A percentile compares a stretch with the other conserved stretches of the same genome.
phyloP scores from a whole-genome alignment of 2,113 vertebrate species.

The Accipiter virgatus region DNA sequence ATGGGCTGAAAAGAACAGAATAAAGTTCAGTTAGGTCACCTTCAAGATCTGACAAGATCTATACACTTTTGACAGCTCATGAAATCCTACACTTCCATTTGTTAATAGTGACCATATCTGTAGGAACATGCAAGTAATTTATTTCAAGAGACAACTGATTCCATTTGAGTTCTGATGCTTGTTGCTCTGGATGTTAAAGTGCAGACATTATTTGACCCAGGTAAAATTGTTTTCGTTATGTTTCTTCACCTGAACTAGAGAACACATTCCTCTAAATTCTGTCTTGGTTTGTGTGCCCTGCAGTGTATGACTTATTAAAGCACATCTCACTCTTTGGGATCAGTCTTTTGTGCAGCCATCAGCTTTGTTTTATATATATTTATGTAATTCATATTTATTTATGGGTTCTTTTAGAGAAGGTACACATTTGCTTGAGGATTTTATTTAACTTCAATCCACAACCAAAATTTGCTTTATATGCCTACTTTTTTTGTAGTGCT shows the following conservation, averaged over 20 bases:
- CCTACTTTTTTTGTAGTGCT: not conserved
- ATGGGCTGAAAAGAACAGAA: not conserved
- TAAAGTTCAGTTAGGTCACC: not conserved
- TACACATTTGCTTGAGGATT: not conserved
- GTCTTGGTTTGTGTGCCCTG: not conserved
- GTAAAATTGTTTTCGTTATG: not conserved
- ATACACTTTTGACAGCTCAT: slow-evolving; percentile 1
- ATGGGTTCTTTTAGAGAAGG: not conserved
- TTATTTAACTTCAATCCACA: not conserved
- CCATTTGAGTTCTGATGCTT: not conserved
- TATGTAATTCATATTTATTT: not conserved
- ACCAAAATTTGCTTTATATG: not conserved
- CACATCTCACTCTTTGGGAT: not conserved
- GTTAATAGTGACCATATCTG: not conserved
- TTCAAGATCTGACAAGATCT: not conserved
- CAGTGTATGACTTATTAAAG: not conserved
- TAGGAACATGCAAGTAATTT: slow-evolving; percentile 21
- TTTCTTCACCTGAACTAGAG: not conserved
- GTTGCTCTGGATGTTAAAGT: slow-evolving; percentile 25
- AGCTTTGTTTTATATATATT: not conserved
- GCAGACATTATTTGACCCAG: slow-evolving; percentile 10
- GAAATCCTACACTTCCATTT: slow-evolving; percentile 25
- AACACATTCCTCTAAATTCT: not conserved
- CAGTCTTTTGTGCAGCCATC: not conserved
- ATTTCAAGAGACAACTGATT: slow-evolving; percentile 10